phyloP scores from a whole-genome alignment of 2,888 invertebrate genomes.

The Protula sp. region DNA sequence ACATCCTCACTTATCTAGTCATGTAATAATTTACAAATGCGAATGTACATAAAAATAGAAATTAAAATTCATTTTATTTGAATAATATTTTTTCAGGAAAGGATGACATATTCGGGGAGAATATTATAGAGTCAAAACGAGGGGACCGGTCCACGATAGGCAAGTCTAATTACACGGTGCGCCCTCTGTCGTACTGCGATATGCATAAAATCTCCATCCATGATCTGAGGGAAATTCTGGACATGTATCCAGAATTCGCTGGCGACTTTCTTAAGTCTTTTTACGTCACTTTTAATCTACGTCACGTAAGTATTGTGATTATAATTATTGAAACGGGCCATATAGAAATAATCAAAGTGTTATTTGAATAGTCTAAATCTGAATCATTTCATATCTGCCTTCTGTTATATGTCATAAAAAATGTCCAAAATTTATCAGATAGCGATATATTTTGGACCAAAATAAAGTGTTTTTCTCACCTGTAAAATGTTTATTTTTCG shows the following conservation, averaged over 20 bases:
- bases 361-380: too few species aligned
- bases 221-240: conserved; percentile 47
- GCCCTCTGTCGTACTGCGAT: conserved; percentile 51
- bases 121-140: conserved; percentile 26
- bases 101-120: conserved; percentile 53
- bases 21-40: too few species aligned
- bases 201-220: conserved; percentile 50
- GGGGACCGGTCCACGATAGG: conserved; percentile 25
- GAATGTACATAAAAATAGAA: too few species aligned
- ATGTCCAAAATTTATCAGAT: too few species aligned
- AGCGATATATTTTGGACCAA: too few species aligned
- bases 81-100: conserved; percentile 41
- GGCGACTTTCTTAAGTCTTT: conserved; percentile 45
- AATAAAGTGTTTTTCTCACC: too few species aligned
- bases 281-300: conserved; percentile 49
- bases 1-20: too few species aligned
- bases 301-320: conserved; percentile 34
- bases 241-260: conserved; percentile 52
- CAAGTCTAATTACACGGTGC: conserved; percentile 50
- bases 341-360: too few species aligned
- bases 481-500: too few species aligned
- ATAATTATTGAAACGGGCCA: too few species aligned
- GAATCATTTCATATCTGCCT: too few species aligned
- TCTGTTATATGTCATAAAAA: neutral
- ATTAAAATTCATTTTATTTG: too few species aligned